Conservation (phyloP, 2,888 invertebrate species). For the Drosophila silvestris region DNA sequence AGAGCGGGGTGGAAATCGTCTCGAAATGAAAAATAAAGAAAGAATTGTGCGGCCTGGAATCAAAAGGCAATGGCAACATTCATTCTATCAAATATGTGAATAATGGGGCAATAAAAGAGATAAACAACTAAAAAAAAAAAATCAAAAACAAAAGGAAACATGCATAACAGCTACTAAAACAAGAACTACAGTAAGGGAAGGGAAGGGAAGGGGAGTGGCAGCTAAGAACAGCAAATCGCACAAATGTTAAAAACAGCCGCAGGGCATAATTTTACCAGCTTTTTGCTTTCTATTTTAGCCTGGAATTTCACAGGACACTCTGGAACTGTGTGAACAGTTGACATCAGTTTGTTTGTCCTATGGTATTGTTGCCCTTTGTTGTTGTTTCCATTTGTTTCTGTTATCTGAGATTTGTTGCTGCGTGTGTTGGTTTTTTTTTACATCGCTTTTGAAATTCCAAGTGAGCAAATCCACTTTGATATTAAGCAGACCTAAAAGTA, state of each 20-base stretch:
- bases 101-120: slow-evolving; percentile 72
- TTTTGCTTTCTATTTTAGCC: slow-evolving; percentile 32
- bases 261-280: slow-evolving; percentile 65
- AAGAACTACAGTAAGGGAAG: slow-evolving; percentile 5
- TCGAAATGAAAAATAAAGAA: slow-evolving; percentile 68
- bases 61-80: slow-evolving; percentile 65
- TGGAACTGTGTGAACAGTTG: slow-evolving; percentile 54
- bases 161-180: slow-evolving; percentile 19
- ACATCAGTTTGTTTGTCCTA: slow-evolving; percentile 59
- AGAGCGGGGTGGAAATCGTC: slow-evolving; percentile 30
- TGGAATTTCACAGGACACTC: slow-evolving; percentile 39
- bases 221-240: slow-evolving; percentile 56
- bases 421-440: neutral
- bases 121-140: slow-evolving; percentile 38
- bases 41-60: slow-evolving; percentile 59
- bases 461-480: slow-evolving; percentile 34
- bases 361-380: slow-evolving; percentile 41
- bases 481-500: slow-evolving; percentile 14
- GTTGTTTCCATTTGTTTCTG: slow-evolving; percentile 22
- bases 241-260: slow-evolving; percentile 70
- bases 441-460: slow-evolving; percentile 40
- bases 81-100: slow-evolving; percentile 73
- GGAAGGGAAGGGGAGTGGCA: neutral
- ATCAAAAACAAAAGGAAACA: slow-evolving; percentile 14
- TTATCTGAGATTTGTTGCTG: slow-evolving; percentile 44